phyloP scores from a whole-genome alignment of 2,888 invertebrate species.

The Sinhomidia bicolor region DNA sequence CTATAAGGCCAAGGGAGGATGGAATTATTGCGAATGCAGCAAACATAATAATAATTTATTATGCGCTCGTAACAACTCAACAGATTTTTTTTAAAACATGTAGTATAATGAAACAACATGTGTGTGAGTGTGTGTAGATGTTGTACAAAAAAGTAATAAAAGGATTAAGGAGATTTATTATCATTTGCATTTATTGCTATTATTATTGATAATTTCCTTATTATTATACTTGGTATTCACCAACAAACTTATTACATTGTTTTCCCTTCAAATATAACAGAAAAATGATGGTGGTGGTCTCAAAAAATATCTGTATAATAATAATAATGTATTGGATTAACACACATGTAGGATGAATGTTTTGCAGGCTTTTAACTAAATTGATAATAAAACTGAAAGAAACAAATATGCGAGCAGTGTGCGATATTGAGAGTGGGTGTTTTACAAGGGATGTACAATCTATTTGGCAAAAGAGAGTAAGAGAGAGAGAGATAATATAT shows the following conservation, averaged over 20 bases:
- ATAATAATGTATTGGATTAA: constrained; percentile 77
- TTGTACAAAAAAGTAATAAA: constrained; percentile 28
- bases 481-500: background rate
- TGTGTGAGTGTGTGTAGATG: too few relatives aligned
- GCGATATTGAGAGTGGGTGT: constrained; percentile 7
- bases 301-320: too few relatives aligned
- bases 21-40: too few relatives aligned
- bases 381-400: background rate
- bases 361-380: constrained; percentile 10
- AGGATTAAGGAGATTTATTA: constrained; percentile 39
- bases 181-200: too few relatives aligned
- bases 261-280: background rate
- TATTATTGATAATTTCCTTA: constrained; percentile 33
- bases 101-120: background rate
- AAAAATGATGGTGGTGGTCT: background rate
- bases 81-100: constrained; percentile 20
- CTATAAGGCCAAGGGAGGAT: too few relatives aligned
- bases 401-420: background rate
- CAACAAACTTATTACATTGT: background rate
- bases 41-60: background rate
- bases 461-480: background rate
- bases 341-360: constrained; percentile 76
- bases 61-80: constrained; percentile 10
- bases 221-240: constrained; percentile 28
- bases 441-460: background rate